A percentile compares a stretch with the other conserved stretches of the same genome.
Evolutionary conservation across 35 echinoderm and acorn worm species (phyloP).

Genomic region (Anneissia japonica): DNA sequence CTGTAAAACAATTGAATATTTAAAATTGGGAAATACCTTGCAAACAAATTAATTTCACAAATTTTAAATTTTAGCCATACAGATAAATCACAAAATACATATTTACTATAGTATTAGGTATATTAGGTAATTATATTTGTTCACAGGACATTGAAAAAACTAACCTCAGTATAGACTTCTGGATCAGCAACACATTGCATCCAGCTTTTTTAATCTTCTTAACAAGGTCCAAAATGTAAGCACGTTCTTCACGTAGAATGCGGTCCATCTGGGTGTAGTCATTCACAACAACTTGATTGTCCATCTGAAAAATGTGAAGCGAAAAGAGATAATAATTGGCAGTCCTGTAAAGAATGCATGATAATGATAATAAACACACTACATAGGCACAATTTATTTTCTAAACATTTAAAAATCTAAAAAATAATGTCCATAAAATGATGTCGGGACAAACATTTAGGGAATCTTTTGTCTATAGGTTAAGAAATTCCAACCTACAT

Average conservation of each 20-base stretch:
- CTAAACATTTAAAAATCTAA: too few species aligned
- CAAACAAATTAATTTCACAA: background rate
- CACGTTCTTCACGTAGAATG: constrained; percentile 74
- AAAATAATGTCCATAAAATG: too few species aligned
- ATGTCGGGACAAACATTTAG: too few species aligned
- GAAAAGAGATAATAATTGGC: background rate
- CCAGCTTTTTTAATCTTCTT: constrained; percentile 97
- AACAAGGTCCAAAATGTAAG: constrained; percentile 72
- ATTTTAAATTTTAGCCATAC: background rate
- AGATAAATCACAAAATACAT: background rate
- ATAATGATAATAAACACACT: too few species aligned
- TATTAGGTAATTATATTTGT: background rate
- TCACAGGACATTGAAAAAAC: too few species aligned
- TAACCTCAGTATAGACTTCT: constrained; percentile 93
- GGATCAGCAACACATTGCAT: constrained; percentile 89
- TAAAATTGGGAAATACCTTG: background rate
- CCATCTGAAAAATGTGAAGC: constrained; percentile 52
- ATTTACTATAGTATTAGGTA: background rate
- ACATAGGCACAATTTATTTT: too few species aligned
- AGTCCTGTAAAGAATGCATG: too few species aligned
- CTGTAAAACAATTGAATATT: constrained; percentile 23
- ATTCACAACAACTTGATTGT: constrained; percentile 87
- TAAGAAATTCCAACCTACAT: constrained; percentile 84
- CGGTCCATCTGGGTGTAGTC: constrained; percentile 97
- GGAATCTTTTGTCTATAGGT: too few species aligned